A percentile compares a stretch with the other conserved stretches of the same genome.
Conservation (phyloP, 2,797 vertebrate genomes). For the Triplophysa bombifrons region DNA sequence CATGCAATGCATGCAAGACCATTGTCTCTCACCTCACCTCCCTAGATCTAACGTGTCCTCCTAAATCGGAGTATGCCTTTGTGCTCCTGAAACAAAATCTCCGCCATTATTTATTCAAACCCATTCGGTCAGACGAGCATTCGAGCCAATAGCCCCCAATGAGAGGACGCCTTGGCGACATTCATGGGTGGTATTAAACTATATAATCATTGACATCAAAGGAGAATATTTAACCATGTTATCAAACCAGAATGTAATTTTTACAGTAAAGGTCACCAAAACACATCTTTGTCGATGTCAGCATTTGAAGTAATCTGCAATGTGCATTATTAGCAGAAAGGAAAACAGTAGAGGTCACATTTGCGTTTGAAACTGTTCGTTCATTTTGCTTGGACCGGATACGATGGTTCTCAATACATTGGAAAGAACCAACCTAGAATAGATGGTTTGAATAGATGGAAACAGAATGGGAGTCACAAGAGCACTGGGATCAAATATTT, state of each 20-base stretch:
- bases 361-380: neutral
- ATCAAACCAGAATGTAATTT: neutral
- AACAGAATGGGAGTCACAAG: neutral
- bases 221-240: neutral
- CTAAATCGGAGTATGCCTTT: neutral
- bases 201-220: neutral
- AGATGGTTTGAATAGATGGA: neutral
- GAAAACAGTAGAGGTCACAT: neutral
- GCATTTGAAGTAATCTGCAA: neutral
- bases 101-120: conserved; percentile 50
- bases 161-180: neutral
- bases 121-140: conserved; percentile 11
- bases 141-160: conserved; percentile 8
- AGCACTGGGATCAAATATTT: neutral
- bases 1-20: neutral
- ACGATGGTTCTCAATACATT: neutral
- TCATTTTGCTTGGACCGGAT: neutral
- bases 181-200: neutral
- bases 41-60: conserved; percentile 16
- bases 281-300: neutral
- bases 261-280: neutral
- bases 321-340: neutral
- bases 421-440: neutral
- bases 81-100: conserved; percentile 33
- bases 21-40: neutral